Conservation (phyloP, 2,888 invertebrate species). For the Emmelina monodactyla region DNA sequence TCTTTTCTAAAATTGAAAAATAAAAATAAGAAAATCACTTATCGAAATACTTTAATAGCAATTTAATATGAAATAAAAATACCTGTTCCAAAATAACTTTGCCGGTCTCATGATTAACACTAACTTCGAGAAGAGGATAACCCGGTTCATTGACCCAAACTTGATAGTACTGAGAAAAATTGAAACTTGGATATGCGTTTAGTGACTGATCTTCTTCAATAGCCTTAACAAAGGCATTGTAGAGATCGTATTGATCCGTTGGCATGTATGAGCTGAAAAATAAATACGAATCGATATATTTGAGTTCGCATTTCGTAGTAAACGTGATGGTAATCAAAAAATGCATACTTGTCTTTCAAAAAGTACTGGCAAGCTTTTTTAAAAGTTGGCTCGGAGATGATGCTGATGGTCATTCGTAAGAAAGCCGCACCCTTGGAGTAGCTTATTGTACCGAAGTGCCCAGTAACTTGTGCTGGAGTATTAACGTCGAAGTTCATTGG, state of each 20-base stretch:
- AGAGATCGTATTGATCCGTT: conserved; percentile 57
- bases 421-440: conserved; percentile 71
- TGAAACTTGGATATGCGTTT: conserved; percentile 30
- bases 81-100: conserved; percentile 43
- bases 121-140: conserved; percentile 65
- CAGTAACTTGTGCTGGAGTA: conserved; percentile 68
- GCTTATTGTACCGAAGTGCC: conserved; percentile 73
- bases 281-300: neutral
- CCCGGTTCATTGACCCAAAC: conserved; percentile 71
- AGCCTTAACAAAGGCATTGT: conserved; percentile 47
- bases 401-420: conserved; percentile 43
- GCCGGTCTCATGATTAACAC: conserved; percentile 38
- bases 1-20: conserved; percentile 43
- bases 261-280: conserved; percentile 39
- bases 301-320: neutral
- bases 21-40: neutral
- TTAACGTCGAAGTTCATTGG: conserved; percentile 68
- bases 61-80: conserved; percentile 12
- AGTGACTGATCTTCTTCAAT: conserved; percentile 31
- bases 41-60: neutral
- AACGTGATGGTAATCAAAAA: too few species aligned
- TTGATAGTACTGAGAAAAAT: conserved; percentile 55
- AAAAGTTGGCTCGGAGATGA: conserved; percentile 37
- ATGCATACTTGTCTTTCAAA: conserved; percentile 56
- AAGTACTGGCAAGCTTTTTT: conserved; percentile 35